These are phyloP conservation scores for Melanophora roralis DNA, from an alignment of 2,888 invertebrate genomes.

Conservation along the genomic window DNA sequence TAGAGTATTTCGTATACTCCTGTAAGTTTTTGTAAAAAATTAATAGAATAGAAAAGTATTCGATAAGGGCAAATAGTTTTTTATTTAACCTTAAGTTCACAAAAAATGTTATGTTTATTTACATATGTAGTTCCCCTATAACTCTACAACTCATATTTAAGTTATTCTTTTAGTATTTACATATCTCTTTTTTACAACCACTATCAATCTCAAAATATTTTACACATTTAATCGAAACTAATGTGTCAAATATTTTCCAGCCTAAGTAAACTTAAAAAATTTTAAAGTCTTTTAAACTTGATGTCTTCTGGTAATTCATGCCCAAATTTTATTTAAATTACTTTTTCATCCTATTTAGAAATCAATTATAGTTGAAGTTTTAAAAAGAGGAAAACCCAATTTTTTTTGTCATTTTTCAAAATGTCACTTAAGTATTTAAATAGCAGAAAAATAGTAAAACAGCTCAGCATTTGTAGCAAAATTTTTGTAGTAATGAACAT, in stretches of 20 bases:
- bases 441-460: slow-evolving; percentile 36
- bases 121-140: too few species aligned
- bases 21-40: too few species aligned
- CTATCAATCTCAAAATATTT: too few species aligned
- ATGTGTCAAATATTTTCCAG: slow-evolving; percentile 22
- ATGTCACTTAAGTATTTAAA: slow-evolving; percentile 57
- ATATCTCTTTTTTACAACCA: too few species aligned
- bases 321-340: background rate
- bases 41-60: too few species aligned
- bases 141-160: too few species aligned
- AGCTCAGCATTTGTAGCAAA: background rate
- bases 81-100: too few species aligned
- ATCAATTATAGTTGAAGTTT: slow-evolving; percentile 35
- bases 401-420: slow-evolving; percentile 46
- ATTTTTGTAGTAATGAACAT: too few species aligned
- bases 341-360: background rate
- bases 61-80: too few species aligned
- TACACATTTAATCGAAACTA: background rate
- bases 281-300: slow-evolving; percentile 34
- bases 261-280: slow-evolving; percentile 20
- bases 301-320: slow-evolving; percentile 37
- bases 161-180: too few species aligned
- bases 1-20: too few species aligned
- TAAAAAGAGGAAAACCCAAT: slow-evolving; percentile 23
- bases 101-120: too few species aligned